phyloP scores from a whole-genome alignment of 2,888 invertebrate genomes.

The Synergus itoensis region DNA sequence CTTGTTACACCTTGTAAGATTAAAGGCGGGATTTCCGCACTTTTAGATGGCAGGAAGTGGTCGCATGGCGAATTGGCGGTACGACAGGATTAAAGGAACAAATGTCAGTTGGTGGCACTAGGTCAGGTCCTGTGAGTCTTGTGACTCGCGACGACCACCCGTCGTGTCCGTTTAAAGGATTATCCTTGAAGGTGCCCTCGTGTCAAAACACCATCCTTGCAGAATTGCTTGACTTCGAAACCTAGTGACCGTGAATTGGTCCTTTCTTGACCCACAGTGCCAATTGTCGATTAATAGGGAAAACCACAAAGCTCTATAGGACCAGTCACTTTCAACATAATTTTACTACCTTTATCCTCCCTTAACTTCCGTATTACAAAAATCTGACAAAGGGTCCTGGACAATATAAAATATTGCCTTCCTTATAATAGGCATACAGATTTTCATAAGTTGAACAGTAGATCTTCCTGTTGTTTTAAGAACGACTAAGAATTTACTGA shows the following conservation, averaged over 20 bases:
- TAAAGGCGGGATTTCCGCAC: constrained; percentile 42
- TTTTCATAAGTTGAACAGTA: neutral
- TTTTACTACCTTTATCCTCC: constrained; percentile 17
- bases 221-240: constrained; percentile 69
- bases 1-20: constrained; percentile 44
- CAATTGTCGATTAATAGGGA: constrained; percentile 41
- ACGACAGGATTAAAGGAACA: constrained; percentile 56
- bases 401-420: constrained; percentile 2
- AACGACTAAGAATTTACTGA: neutral
- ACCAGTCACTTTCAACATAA: constrained; percentile 30
- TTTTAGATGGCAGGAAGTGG: constrained; percentile 43
- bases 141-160: constrained; percentile 64
- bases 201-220: constrained; percentile 73
- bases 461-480: neutral
- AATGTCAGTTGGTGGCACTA: constrained; percentile 44
- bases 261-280: constrained; percentile 14
- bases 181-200: constrained; percentile 72
- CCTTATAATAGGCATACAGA: neutral
- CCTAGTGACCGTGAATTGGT: constrained; percentile 41
- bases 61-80: constrained; percentile 13
- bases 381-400: neutral
- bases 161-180: constrained; percentile 74
- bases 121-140: constrained; percentile 45
- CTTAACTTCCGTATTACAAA: constrained; percentile 11
- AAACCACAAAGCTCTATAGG: constrained; percentile 33